Percentiles rank a stretch among this genome's conserved stretches.
Conservation (phyloP, 2,113 vertebrate genomes). For the Sigmodon hispidus region DNA sequence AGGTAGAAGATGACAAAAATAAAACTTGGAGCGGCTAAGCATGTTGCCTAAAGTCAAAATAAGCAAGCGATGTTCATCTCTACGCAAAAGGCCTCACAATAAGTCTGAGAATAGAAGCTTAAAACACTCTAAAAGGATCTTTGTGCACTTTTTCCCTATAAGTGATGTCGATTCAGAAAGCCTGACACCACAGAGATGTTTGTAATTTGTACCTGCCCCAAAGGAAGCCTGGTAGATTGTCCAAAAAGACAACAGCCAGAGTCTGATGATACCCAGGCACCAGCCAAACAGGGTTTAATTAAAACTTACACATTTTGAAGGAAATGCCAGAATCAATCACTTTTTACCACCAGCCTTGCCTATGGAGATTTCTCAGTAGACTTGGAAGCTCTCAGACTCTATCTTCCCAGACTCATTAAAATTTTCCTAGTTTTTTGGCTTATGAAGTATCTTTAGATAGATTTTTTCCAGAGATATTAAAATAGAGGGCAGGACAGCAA, state of each 20-base stretch:
- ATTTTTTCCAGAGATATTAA: conserved; percentile 19
- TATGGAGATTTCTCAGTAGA: conserved; percentile 18
- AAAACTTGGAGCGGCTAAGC: neutral
- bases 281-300: neutral
- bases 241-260: conserved; percentile 35
- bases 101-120: conserved; percentile 39
- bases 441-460: conserved; percentile 22
- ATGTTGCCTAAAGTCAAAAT: conserved; percentile 31
- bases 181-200: neutral
- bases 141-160: neutral
- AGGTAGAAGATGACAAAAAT: conserved; percentile 45
- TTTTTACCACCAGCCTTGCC: neutral
- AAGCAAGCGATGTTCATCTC: neutral
- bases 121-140: conserved; percentile 5
- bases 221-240: neutral
- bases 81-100: neutral
- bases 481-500: neutral
- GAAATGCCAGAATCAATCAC: conserved; percentile 34
- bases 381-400: conserved; percentile 21
- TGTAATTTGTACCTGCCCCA: neutral
- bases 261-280: neutral
- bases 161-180: neutral
- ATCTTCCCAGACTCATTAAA: neutral
- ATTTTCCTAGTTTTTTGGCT: conserved; percentile 19
- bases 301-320: conserved; percentile 12